A percentile compares a stretch with the other conserved stretches of the same genome.
Evolutionary conservation across 2,797 vertebrate species (phyloP).

Genomic region (Novumbra hubbsi): DNA sequence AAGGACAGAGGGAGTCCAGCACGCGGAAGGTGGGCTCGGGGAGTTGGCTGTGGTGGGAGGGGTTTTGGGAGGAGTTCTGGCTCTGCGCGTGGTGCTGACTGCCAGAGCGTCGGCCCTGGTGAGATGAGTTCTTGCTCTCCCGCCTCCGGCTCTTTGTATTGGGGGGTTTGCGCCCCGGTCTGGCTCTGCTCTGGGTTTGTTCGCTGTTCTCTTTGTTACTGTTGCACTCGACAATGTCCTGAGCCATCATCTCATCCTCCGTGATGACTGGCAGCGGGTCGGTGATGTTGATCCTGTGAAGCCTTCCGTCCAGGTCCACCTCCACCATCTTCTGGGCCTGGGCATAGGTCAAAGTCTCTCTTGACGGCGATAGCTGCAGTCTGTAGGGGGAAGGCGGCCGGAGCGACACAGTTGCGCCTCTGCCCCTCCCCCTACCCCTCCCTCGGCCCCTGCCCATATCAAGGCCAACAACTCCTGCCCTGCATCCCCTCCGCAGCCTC

Average conservation of each 20-base stretch:
- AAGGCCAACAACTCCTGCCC: constrained; percentile 66
- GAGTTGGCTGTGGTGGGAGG: constrained; percentile 67
- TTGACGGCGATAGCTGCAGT: constrained; percentile 86
- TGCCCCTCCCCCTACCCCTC: constrained; percentile 75
- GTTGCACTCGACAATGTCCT: constrained; percentile 96
- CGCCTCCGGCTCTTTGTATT: constrained; percentile 84
- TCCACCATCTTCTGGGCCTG: constrained; percentile 98
- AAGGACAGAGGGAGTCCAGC: constrained; percentile 73
- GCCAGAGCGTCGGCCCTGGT: constrained; percentile 65
- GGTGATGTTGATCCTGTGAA: constrained; percentile 94
- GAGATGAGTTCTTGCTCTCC: constrained; percentile 79
- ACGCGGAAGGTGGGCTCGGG: constrained; percentile 89
- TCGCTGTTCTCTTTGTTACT: constrained; percentile 99
- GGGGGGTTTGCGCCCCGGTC: constrained; percentile 74
- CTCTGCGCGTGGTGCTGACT: constrained; percentile 64
- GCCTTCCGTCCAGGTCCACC: constrained; percentile 93
- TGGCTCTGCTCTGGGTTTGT: constrained; percentile 80
- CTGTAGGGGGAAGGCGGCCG: constrained; percentile 90
- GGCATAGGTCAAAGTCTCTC: constrained; percentile 92
- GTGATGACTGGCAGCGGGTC: constrained; percentile 92
- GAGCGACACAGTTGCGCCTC: constrained; percentile 71
- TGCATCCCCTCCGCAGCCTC: constrained; percentile 82
- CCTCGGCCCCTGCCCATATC: constrained; percentile 75
- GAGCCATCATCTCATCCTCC: constrained; percentile 93
- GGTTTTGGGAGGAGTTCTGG: constrained; percentile 70